These are phyloP conservation scores for Salvelinus alpinus DNA, from an alignment of 2,113 vertebrate species.

Conservation along the genomic window DNA sequence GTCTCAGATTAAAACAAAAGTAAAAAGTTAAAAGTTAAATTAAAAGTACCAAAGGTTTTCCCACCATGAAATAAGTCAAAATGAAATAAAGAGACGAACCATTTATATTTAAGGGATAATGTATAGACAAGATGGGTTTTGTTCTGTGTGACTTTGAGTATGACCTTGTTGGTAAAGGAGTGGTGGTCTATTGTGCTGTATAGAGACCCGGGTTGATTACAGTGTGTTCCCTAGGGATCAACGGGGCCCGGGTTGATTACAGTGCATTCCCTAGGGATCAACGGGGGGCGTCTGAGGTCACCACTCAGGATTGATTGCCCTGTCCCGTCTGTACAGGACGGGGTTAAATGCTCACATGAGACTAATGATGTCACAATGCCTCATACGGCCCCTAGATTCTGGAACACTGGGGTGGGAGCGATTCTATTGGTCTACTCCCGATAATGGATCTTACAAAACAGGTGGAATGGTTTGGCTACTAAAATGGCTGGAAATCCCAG, in stretches of 20 bases:
- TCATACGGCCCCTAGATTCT: background rate
- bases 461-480: background rate
- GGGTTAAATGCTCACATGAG: conserved; percentile 44
- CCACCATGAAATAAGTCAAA: conserved; percentile 67
- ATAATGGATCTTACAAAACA: background rate
- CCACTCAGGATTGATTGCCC: conserved; percentile 65
- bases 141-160: conserved; percentile 62
- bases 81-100: conserved; percentile 68
- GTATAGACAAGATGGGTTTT: conserved; percentile 13
- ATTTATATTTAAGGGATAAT: conserved; percentile 59
- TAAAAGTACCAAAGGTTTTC: conserved; percentile 44
- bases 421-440: background rate
- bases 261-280: conserved; percentile 44
- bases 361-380: conserved; percentile 56
- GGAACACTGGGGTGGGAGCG: background rate
- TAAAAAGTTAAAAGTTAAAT: conserved; percentile 32
- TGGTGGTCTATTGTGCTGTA: conserved; percentile 57
- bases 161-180: conserved; percentile 58
- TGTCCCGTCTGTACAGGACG: conserved; percentile 38
- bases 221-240: conserved; percentile 44
- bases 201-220: conserved; percentile 49
- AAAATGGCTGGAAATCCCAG: background rate
- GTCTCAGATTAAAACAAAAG: conserved; percentile 48
- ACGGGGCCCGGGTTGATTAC: conserved; percentile 57
- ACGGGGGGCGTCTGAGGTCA: conserved; percentile 62